phyloP scores from a whole-genome alignment of 2,797 vertebrate genomes.

The Hirundo rustica region DNA sequence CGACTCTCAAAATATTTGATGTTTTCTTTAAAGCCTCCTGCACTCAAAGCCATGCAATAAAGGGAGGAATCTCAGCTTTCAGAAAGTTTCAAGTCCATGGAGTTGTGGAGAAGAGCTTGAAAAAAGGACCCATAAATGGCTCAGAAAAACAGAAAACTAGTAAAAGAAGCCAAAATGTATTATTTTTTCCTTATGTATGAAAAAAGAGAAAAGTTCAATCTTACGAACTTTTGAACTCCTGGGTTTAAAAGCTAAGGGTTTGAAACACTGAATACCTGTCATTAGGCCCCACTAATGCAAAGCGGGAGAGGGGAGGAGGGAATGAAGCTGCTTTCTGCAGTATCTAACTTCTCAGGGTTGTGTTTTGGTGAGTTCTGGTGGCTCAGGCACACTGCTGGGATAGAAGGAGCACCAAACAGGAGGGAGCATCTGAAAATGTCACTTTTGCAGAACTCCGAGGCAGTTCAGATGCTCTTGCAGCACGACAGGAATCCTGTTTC shows the following conservation, averaged over 20 bases:
- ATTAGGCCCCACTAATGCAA: not conserved
- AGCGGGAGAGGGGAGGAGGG: not conserved
- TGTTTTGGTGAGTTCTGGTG: not conserved
- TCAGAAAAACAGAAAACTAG: constrained; percentile 55
- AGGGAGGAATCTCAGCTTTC: constrained; percentile 59
- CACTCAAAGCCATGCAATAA: constrained; percentile 58
- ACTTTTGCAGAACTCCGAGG: not conserved
- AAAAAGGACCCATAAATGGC: constrained; percentile 31
- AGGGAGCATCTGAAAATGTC: not conserved
- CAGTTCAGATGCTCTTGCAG: not conserved
- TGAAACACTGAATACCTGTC: constrained; percentile 44
- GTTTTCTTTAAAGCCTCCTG: constrained; percentile 57
- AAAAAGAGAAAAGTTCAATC: constrained; percentile 38
- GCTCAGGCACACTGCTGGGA: not conserved
- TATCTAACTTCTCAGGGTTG: not conserved
- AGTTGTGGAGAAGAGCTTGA: constrained; percentile 29
- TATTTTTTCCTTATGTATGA: constrained; percentile 47
- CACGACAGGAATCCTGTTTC: not conserved
- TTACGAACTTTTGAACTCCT: constrained; percentile 50
- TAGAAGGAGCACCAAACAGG: not conserved
- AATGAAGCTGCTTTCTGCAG: not conserved
- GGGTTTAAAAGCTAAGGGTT: constrained; percentile 9
- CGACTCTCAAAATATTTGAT: constrained; percentile 29
- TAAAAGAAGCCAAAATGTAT: constrained; percentile 48
- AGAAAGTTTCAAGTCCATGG: constrained; percentile 48